Base-by-base conservation (phyloP, 2,888 invertebrate species). In the Siphlonurus alternatus region DNA sequence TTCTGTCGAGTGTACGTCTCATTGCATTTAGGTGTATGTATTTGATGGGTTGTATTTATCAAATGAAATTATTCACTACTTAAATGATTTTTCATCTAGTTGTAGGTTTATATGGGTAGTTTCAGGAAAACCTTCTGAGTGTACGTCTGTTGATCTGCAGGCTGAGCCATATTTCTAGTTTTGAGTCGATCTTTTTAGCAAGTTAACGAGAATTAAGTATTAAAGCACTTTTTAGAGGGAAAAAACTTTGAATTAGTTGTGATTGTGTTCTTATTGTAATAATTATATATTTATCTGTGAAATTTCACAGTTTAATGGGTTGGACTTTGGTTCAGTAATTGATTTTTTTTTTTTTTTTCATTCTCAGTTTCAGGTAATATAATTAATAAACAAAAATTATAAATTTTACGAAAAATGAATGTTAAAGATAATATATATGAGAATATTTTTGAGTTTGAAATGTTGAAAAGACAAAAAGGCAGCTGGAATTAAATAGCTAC, bases 241-340 rank as follows among this genome's bases (percentile, higher is more conserved):
- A 61, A 61, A 54, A 61, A 64, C 67, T 69, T 66, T 64, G 65
- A 65, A 66, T 69, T 67, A 67, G 67, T 69, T 69, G 67, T 69
- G 67, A 66, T 68, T 69, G 69, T 69, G 67, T 69, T 68, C 67
- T 68, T 66, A 67, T 65, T 68, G 67, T 68, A 61, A 67, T 66
- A 67, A 65, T 66, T 64, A 66, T 38, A 5, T 38, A 10, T 38
- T 10, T 10, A 5, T 10, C 5, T 38, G 38, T 38, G 38, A 15
- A 10, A 5, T 65, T 66, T 66, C 64, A 66, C 63, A 67, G 65
- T 66, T 64, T 65, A 67, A 70, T 70, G 70, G 70, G 70, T 69
- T 69, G 69, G 70, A 69, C 68, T 70, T 70, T 70, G 70, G 68
- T 70, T 70, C n/a, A n/a, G 68, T 69, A 67, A 38, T 38, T 5